Percentiles rank a stretch among this genome's conserved stretches.
phyloP scores from a whole-genome alignment of 2,113 vertebrate genomes.

The Xyrauchen texanus region DNA sequence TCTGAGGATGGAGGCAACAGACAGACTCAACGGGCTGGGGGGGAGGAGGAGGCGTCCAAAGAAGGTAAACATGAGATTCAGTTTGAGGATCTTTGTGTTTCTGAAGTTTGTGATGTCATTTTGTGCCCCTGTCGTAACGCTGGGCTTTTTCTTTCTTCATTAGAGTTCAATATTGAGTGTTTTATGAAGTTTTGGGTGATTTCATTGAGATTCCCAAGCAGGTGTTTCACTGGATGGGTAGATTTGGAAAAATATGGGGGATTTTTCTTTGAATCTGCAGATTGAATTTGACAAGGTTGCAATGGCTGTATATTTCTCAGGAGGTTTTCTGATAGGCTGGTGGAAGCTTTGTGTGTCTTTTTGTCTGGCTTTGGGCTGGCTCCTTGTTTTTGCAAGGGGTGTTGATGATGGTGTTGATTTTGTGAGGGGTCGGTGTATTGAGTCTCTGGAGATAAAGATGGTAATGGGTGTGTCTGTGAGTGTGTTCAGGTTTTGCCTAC shows the following conservation, averaged over 20 bases:
- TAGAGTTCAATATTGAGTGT: not conserved
- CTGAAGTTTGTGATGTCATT: not conserved
- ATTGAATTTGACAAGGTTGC: too few relatives aligned
- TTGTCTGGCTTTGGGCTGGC: not conserved
- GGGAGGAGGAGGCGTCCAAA: conserved; percentile 86
- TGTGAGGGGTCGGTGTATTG: not conserved
- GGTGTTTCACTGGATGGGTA: too few relatives aligned
- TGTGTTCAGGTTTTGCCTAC: not conserved
- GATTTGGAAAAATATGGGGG: too few relatives aligned
- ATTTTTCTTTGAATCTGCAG: too few relatives aligned
- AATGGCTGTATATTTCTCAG: not conserved
- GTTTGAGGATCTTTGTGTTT: not conserved
- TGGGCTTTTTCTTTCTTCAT: not conserved
- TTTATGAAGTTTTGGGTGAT: too few relatives aligned
- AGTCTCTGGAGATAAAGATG: not conserved
- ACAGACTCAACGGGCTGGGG: conserved; percentile 84
- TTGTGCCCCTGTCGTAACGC: not conserved
- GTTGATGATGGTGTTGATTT: conserved; percentile 11
- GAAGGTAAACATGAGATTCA: conserved; percentile 80
- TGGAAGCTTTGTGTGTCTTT: conserved; percentile 25
- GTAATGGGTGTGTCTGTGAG: not conserved
- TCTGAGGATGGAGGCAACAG: conserved; percentile 85
- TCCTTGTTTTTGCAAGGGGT: not conserved
- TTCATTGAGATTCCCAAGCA: too few relatives aligned
- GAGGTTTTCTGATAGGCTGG: conserved; percentile 39